phyloP scores from a whole-genome alignment of 2,113 vertebrate species.

The Otolemur garnettii region DNA sequence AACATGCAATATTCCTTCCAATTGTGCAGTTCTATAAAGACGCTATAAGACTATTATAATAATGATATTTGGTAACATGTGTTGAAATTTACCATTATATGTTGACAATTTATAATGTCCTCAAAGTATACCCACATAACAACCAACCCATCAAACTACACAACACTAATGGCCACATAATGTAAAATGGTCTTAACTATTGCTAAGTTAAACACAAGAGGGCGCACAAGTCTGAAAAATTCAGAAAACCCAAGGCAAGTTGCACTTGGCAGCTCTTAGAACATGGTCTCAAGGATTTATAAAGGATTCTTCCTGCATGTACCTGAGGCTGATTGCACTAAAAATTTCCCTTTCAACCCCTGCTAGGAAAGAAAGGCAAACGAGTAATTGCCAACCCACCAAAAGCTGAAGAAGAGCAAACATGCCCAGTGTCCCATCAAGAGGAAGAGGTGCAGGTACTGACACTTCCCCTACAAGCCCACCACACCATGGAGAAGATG shows the following conservation, averaged over 20 bases:
- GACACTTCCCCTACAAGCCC: slow-evolving; percentile 92
- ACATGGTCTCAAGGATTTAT: not conserved
- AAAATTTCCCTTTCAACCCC: slow-evolving; percentile 26
- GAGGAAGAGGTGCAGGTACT: slow-evolving; percentile 91
- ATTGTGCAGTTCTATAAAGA: not conserved
- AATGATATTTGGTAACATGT: not conserved
- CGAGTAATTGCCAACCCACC: too few relatives aligned
- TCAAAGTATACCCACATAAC: slow-evolving; percentile 31
- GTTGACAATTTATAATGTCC: slow-evolving; percentile 4
- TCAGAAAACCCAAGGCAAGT: slow-evolving; percentile 7
- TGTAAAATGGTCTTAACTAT: not conserved
- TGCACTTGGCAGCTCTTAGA: not conserved
- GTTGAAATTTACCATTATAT: slow-evolving; percentile 33
- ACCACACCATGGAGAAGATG: slow-evolving; percentile 96
- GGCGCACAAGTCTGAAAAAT: slow-evolving; percentile 69
- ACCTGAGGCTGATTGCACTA: not conserved
- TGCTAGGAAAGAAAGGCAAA: too few relatives aligned
- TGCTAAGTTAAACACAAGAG: slow-evolving; percentile 69
- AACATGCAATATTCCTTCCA: not conserved
- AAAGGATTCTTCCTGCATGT: not conserved
- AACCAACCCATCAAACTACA: slow-evolving; percentile 15
- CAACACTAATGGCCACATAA: not conserved
- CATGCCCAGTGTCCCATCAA: slow-evolving; percentile 45
- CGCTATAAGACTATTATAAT: not conserved
- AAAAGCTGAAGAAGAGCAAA: slow-evolving; percentile 85